Evolutionary conservation across 2,888 invertebrate genomes (phyloP), one percentile per base, ranked within the genome.

Genomic region (Phragmatobia fuliginosa): DNA sequence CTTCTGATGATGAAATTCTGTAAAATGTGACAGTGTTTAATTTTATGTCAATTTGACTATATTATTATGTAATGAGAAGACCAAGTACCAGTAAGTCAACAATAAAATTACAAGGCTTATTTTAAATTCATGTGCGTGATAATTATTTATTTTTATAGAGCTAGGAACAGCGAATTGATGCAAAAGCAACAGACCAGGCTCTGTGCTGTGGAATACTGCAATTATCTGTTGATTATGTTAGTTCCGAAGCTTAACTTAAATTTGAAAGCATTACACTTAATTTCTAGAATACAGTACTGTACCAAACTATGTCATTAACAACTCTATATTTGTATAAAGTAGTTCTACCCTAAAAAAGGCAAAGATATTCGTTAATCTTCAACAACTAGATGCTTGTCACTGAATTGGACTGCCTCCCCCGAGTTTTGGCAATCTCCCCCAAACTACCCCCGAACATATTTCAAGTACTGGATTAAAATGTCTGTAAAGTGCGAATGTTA

Each of bases 381-480:
- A 79, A 77, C 85, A 65, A 71, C 72, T 82, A 80, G 90, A 89
- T 85, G 87, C 68, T 87, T 87, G 88, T 90, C 89, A 85, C 85
- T 87, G 90, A 88, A 92, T 91, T 89, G 90, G 87, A 88, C 87
- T 79, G 79, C 81, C 80, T 86, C 87, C 88, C 86, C 80, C 68
- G 71, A 80, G 83, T 21, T 45, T 59, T 58, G 16, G n/a, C 56
- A 61, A 67, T n/a, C 83, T 82, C 72, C 62, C 69, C 66, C 66
- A 49, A 69, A 66, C 63, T 56, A 16, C 75, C 88, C 90, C 82
- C 81, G 76, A 88, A 91, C 93, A 94, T 93, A 94, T 93, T 94
- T 94, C 93, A 94, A 94, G 93, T 89, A 90, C 91, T 90, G 93
- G 93, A 93, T 94, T 94, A 94, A 89, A 91, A 85, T 88, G 90